Evolutionary conservation across 2,113 vertebrate species (phyloP), one percentile per base, ranked within the genome.

Genomic region (Trematomus loennbergii): DNA sequence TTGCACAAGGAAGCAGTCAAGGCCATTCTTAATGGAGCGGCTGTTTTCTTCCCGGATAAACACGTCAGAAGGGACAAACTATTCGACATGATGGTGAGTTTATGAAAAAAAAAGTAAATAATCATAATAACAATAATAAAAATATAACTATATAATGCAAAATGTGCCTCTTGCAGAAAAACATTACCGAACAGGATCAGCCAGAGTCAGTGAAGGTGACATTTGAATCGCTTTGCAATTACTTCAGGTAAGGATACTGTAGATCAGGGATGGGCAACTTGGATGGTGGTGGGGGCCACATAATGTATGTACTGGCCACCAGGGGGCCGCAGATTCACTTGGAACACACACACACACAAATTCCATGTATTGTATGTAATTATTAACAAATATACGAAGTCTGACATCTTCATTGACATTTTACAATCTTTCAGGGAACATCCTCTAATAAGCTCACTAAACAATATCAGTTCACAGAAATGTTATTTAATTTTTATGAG

Each of bases 1-100:
- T 88, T 97, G 49, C 97, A 96, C 66, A 96, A 96, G 65, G 97
- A 99, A 88, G 96, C 98, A 1, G 94, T 95, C 61, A 98, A 97
- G 74, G 96, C 97, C 22, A 94, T 99, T 79, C 96, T 99, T 13
- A 95, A 94, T 1, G 98, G 98, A 89, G 98, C 98, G 2, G 96
- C 97, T n/a, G 90, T 99, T 90, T 99, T 99, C 88, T 99, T 98
- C 91, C 97, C 97, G 12, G 96, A 98, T 72, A 96, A 97, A 82
- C 94, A 94, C 45, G 93, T 95, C 85, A 94, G 97, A 57, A 89
- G 97, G 40, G 94, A 96, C 68, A 97, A 96, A 81, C 97, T 99
- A 80, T 99, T 99, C 89, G 89, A 96, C 86, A 97, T 99, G 97
- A 97, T 99, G 98, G 98, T 98, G 58, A 83, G 93, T 78, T 33